A percentile compares a stretch with the other conserved stretches of the same genome.
Conservation (phyloP, 2,113 vertebrate species). For the Microtus oregoni region DNA sequence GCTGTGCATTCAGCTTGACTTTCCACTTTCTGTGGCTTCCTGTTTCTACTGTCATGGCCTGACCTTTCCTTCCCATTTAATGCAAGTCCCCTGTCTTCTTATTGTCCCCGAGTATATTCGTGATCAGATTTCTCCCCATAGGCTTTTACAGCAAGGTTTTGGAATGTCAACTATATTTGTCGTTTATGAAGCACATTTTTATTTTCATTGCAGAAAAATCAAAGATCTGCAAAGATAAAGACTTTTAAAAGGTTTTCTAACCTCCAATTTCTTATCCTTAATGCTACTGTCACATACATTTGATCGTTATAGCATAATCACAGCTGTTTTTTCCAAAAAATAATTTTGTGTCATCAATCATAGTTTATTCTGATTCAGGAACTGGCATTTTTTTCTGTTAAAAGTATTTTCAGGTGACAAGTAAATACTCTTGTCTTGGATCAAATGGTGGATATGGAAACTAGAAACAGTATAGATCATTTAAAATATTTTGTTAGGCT, state of each 20-base stretch:
- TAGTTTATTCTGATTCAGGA: neutral
- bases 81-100: neutral
- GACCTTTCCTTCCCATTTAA: constrained; percentile 11
- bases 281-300: neutral
- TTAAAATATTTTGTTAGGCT: neutral
- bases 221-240: neutral
- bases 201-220: neutral
- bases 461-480: neutral
- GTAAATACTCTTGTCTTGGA: neutral
- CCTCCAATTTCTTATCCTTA: neutral
- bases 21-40: neutral
- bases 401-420: neutral
- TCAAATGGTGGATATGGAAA: neutral
- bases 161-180: neutral
- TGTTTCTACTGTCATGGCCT: neutral
- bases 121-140: neutral
- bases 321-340: neutral
- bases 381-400: neutral
- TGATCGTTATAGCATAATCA: neutral
- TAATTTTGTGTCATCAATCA: neutral
- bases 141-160: neutral
- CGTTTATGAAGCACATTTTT: neutral
- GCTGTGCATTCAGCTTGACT: neutral
- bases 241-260: neutral
- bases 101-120: neutral